A percentile compares a stretch with the other conserved stretches of the same genome.
These are phyloP conservation scores for Mizuhopecten yessoensis DNA, from an alignment of 1,140 invertebrate species.

Conservation along the genomic window DNA sequence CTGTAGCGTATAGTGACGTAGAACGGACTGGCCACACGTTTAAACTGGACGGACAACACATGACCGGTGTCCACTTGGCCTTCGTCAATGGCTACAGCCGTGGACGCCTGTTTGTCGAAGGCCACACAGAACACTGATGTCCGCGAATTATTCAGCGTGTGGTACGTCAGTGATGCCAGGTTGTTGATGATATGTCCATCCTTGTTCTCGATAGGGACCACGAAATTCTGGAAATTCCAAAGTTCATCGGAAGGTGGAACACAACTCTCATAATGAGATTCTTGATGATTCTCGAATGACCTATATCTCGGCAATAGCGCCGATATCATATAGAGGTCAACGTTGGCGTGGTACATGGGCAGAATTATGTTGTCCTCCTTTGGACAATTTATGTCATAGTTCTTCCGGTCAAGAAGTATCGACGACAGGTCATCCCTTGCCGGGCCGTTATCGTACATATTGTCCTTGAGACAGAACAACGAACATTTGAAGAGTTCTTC, in stretches of 20 bases:
- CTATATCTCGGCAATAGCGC: constrained; percentile 58
- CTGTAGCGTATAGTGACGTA: constrained; percentile 42
- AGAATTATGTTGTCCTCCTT: constrained; percentile 59
- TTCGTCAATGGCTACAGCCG: background rate
- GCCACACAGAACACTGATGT: constrained; percentile 43
- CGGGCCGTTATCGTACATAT: constrained; percentile 52
- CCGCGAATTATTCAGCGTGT: constrained; percentile 41
- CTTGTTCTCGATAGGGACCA: background rate
- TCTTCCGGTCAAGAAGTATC: constrained; percentile 9
- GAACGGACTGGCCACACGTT: background rate
- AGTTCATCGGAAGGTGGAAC: constrained; percentile 12
- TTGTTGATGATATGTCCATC: background rate
- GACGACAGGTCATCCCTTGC: constrained; percentile 56
- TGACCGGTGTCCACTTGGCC: constrained; percentile 45
- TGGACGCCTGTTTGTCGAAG: background rate
- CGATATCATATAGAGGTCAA: constrained; percentile 48
- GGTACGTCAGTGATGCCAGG: background rate
- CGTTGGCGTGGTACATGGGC: constrained; percentile 54
- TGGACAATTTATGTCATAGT: constrained; percentile 44
- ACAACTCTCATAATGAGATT: background rate
- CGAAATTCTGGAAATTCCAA: constrained; percentile 45
- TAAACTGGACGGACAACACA: constrained; percentile 44
- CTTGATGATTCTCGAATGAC: constrained; percentile 61
- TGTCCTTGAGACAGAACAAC: constrained; percentile 57
- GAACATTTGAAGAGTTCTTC: constrained; percentile 58